A percentile compares a stretch with the other conserved stretches of the same genome.
Conservation (phyloP, 1,140 invertebrate species). For the Hyles vespertilio region DNA sequence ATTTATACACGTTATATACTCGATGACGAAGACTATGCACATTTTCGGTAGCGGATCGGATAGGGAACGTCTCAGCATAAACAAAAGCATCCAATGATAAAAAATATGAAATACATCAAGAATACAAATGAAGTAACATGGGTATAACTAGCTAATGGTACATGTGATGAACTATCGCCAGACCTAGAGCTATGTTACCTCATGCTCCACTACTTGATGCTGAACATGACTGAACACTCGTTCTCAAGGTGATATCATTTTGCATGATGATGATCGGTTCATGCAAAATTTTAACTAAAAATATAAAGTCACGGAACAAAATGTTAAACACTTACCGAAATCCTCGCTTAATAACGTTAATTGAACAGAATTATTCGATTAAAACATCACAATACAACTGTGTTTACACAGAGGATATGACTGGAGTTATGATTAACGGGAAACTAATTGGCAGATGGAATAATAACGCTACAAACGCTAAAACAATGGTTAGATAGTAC, state of each 20-base stretch:
- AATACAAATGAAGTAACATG: conserved; percentile 1
- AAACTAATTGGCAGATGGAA: conserved; percentile 29
- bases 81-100: conserved; percentile 21
- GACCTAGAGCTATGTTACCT: conserved; percentile 27
- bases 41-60: conserved; percentile 12
- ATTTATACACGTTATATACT: background rate
- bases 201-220: conserved; percentile 20
- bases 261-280: conserved; percentile 30
- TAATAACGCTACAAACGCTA: conserved; percentile 17
- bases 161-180: conserved; percentile 21
- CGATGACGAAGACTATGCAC: conserved; percentile 23
- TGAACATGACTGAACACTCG: conserved; percentile 10
- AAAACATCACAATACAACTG: background rate
- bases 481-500: conserved; percentile 26
- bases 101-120: conserved; percentile 14
- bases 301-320: background rate
- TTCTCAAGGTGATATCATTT: conserved; percentile 10
- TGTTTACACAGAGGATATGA: background rate
- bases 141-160: conserved; percentile 12
- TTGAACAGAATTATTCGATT: conserved; percentile 6
- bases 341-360: conserved; percentile 20
- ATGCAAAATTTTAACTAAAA: conserved; percentile 31
- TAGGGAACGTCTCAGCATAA: conserved; percentile 15
- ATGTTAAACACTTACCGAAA: conserved; percentile 31
- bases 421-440: conserved; percentile 13